phyloP scores from a whole-genome alignment of 2,113 vertebrate genomes.

The Microtus pennsylvanicus region DNA sequence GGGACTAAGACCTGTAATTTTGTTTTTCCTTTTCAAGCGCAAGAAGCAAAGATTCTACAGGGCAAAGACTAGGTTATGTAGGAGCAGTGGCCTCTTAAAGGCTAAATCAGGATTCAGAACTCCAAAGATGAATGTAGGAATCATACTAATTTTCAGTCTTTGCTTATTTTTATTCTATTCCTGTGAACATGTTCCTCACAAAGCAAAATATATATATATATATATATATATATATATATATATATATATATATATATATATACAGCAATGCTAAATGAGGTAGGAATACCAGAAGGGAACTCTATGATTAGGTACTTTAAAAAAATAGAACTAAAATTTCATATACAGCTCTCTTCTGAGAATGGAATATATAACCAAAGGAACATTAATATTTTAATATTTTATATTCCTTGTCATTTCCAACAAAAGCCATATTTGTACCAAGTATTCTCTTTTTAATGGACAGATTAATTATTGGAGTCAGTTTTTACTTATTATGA shows the following conservation, averaged over 20 bases:
- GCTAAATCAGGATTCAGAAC: background rate
- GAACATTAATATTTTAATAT: constrained; percentile 4
- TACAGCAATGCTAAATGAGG: constrained; percentile 9
- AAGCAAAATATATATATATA: constrained; percentile 1
- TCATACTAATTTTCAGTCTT: background rate
- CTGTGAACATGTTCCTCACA: constrained; percentile 7
- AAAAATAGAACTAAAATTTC: background rate
- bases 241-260: constrained; percentile 13
- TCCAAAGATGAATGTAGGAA: background rate
- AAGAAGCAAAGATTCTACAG: background rate
- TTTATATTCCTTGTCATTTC: background rate
- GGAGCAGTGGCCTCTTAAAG: background rate
- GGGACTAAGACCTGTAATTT: background rate
- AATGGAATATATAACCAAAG: background rate
- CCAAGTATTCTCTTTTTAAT: constrained; percentile 49
- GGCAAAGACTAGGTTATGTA: background rate
- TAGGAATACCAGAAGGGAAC: background rate
- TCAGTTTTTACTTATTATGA: constrained; percentile 77
- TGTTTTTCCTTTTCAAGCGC: background rate
- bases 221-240: constrained; percentile 7
- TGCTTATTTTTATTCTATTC: constrained; percentile 29
- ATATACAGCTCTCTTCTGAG: constrained; percentile 24
- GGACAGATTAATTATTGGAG: background rate
- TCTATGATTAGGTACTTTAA: background rate
- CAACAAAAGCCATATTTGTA: constrained; percentile 60